Base-by-base conservation (phyloP, 2,113 vertebrate species). In the Ophiodon elongatus region DNA sequence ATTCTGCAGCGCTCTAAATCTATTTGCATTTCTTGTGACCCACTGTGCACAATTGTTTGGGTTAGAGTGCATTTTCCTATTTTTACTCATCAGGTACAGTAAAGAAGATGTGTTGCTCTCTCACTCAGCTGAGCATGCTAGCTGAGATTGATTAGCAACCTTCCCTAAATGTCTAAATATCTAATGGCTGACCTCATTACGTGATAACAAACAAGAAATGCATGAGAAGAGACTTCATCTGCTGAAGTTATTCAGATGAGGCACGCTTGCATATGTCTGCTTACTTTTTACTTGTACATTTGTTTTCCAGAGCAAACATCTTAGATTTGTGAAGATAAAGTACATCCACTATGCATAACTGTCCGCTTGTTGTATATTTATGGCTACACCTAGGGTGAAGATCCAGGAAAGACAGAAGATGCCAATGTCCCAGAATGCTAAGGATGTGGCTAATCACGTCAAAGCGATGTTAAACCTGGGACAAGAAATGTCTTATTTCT, bases 331-430 rank as follows among this genome's bases (percentile, higher is more conserved):
- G 1, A 82, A 54, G n/a, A 43, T 65, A 6, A 54, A 59, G 13
- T 23, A n/a, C 17, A 60, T 39, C 17, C 52, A 50, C 56, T n/a
- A 2, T 47, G 9, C 59, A 29, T 70, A 35, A 72, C 52, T 31
- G 15, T 57, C 11, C 4, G 4, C 57, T 25, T 72, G 57, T 43
- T 54, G 27, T 50, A 6, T 52, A 39, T 56, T 37, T 52, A 19
- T 84, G 68, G 68, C 8, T 63, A 65, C 70, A 62, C 39, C 33
- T 79, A 88, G 82, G 37, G 82, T 33, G 43, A 73, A 39, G 45
- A 64, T 50, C 52, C 29, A 70, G 6, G 59, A 78, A 57, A 79
- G 78, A 66, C 69, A 8, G 37, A 68, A 8, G 56, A 78, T 73
- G 27, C 35, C 80, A 57, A 66, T 15, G 11, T 59, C 66, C 8